Evolutionary conservation across 2,797 vertebrate species (phyloP).

Genomic region (Rhynchonycteris naso): DNA sequence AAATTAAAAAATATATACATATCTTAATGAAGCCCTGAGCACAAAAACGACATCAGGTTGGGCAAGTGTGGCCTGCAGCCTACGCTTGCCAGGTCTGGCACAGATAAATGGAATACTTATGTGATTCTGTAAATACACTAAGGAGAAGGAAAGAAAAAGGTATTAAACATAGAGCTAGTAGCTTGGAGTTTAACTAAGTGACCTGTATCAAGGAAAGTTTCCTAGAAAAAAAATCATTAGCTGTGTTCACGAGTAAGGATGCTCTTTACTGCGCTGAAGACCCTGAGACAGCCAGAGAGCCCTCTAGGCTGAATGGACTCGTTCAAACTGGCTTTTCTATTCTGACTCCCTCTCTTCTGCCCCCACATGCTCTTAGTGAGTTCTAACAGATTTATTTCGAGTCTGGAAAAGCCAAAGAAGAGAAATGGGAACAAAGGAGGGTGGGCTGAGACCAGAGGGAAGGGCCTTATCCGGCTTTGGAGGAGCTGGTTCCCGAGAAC

Average conservation of each 20-base stretch:
- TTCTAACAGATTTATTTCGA: not conserved
- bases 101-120: not conserved
- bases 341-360: not conserved
- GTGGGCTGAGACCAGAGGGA: not conserved
- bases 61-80: not conserved
- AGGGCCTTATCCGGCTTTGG: too few relatives aligned
- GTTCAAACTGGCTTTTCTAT: not conserved
- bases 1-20: not conserved
- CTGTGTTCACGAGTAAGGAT: not conserved
- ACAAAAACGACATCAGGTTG: not conserved
- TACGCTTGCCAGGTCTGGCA: not conserved
- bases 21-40: not conserved
- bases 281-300: fast-evolving
- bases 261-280: not conserved
- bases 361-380: not conserved
- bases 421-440: not conserved
- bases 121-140: not conserved
- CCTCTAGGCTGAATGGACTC: fast-evolving
- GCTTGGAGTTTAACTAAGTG: not conserved
- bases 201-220: not conserved
- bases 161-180: not conserved
- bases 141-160: not conserved
- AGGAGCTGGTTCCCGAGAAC: not conserved
- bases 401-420: not conserved
- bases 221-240: not conserved